Evolutionary conservation across 2,888 invertebrate genomes (phyloP), one percentile per base, ranked within the genome.

Genomic region (Drymonia ruficornis): DNA sequence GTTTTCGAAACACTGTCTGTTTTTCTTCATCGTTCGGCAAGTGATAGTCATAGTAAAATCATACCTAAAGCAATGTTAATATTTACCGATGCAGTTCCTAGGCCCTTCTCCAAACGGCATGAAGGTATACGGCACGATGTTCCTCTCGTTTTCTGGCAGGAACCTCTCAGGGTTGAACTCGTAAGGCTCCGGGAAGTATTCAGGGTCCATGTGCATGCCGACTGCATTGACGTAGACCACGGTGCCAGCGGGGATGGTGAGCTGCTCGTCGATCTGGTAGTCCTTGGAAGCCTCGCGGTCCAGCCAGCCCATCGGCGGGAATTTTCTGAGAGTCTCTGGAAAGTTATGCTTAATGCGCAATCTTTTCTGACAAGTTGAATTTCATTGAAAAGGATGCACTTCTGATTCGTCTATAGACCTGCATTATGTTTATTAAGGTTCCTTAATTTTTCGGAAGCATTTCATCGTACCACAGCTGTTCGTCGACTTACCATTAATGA

Each of bases 31-130:
- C n/a, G n/a, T n/a, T n/a, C n/a, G n/a, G n/a, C n/a, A n/a, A n/a
- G n/a, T n/a, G n/a, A n/a, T n/a, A n/a, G n/a, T n/a, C n/a, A n/a
- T n/a, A n/a, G n/a, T n/a, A n/a, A n/a, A n/a, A n/a, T n/a, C n/a
- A n/a, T n/a, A n/a, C n/a, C n/a, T n/a, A n/a, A n/a, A 23, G 3
- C 1, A 7, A 1, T 23, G 7, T 2, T 23, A 0, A 2, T 23
- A 2, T 23, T 72, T 61, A 86, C 94, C 95, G 46, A 95, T 93
- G 65, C 95, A 95, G 68, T 81, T 93, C 48, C 95, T 87, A 1
- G 93, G 95, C 9, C 95, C 95, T 12, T 88, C 65, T 0, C 94
- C 94, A 57, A 94, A 94, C 0, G 94, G 94, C 59, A 93, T 59
- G 52, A 85, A 94, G 0, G 80, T 74, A 15, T 70, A 81, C 0